phyloP scores from a whole-genome alignment of 2,113 vertebrate species.

The Caranx ignobilis region DNA sequence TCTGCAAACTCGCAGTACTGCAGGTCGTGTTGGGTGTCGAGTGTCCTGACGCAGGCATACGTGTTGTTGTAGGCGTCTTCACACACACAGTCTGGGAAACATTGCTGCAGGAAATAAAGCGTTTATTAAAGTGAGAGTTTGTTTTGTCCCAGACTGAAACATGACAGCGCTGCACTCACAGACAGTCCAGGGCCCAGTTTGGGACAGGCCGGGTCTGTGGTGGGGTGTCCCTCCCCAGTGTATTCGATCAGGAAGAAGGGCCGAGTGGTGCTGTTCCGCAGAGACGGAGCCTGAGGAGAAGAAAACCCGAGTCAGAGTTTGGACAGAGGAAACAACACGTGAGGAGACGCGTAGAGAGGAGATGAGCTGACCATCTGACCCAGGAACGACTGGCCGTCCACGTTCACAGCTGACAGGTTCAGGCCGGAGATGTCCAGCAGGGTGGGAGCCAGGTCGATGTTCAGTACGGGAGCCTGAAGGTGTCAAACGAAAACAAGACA shows the following conservation, averaged over 20 bases:
- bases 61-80: constrained; percentile 88
- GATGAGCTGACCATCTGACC: constrained; percentile 81
- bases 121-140: background rate
- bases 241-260: constrained; percentile 85
- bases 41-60: constrained; percentile 85
- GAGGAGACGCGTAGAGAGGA: background rate
- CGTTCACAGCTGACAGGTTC: constrained; percentile 72
- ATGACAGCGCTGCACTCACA: constrained; percentile 35
- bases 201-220: constrained; percentile 81
- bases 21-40: constrained; percentile 69
- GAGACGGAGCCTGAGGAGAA: constrained; percentile 74
- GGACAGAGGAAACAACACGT: background rate
- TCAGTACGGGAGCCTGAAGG: constrained; percentile 81
- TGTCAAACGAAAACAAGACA: background rate
- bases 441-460: constrained; percentile 85
- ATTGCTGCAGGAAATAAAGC: constrained; percentile 71
- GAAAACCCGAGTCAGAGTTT: background rate
- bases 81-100: constrained; percentile 88
- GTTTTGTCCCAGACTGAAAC: background rate
- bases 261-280: constrained; percentile 76
- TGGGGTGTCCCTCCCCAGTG: constrained; percentile 80
- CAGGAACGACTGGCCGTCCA: constrained; percentile 86
- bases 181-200: constrained; percentile 83
- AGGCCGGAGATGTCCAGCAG: constrained; percentile 85
- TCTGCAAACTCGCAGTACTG: constrained; percentile 89